Conservation (phyloP, 2,888 invertebrate species). For the Heliconius ismenius region DNA sequence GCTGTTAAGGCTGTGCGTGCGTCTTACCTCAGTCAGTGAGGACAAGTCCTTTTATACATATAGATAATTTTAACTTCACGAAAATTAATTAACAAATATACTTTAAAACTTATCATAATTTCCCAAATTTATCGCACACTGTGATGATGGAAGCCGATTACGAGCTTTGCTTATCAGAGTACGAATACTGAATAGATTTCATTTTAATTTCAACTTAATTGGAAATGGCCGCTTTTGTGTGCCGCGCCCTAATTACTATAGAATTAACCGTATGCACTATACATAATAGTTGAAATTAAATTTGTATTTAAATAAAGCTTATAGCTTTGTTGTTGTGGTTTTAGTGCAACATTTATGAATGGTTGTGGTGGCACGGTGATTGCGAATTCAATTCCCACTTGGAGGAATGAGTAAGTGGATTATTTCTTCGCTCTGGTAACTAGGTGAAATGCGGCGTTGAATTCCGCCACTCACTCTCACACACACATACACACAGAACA, state of each 20-base stretch:
- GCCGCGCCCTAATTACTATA: conserved; percentile 26
- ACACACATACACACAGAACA: too few species aligned
- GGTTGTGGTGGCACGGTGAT: not conserved
- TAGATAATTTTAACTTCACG: too few species aligned
- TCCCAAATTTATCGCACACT: not conserved
- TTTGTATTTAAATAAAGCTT: conserved; percentile 9
- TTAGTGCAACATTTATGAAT: not conserved
- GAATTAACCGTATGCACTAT: conserved; percentile 13
- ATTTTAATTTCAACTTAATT: conserved; percentile 26
- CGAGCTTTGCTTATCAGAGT: conserved; percentile 24
- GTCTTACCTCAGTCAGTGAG: too few species aligned
- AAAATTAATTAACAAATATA: too few species aligned
- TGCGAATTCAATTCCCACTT: too few species aligned
- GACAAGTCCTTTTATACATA: too few species aligned
- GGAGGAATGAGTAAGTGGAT: too few species aligned
- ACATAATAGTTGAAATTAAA: conserved; percentile 13
- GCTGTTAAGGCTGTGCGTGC: too few species aligned
- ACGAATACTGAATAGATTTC: conserved; percentile 21
- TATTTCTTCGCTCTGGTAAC: too few species aligned
- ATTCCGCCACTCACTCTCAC: too few species aligned
- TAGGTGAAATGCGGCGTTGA: too few species aligned
- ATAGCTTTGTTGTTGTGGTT: not conserved
- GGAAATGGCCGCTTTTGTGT: conserved; percentile 23
- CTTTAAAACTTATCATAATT: not conserved
- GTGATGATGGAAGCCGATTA: conserved; percentile 23